Evolutionary conservation across 2,797 vertebrate species (phyloP).

Genomic region (Cyprinella venusta): DNA sequence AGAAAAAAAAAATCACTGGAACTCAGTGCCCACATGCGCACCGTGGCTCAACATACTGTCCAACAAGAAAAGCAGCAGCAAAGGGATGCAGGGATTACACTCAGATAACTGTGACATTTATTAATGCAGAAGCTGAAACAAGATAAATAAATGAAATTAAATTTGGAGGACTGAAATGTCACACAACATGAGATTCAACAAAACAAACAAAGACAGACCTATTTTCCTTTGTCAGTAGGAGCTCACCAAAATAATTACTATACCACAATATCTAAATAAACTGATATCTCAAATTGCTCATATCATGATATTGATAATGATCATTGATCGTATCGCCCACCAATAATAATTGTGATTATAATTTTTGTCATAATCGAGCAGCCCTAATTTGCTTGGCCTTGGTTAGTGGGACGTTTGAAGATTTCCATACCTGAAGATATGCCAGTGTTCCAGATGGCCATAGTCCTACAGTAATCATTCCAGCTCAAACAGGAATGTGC

Average conservation of each 20-base stretch:
- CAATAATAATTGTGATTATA: too few relatives aligned
- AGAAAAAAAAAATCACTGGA: not conserved
- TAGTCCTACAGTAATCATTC: constrained; percentile 2
- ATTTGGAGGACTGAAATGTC: constrained; percentile 23
- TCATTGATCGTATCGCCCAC: too few relatives aligned
- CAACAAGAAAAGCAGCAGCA: constrained; percentile 35
- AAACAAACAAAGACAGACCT: not conserved
- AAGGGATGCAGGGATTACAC: constrained; percentile 52
- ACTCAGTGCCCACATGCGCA: not conserved
- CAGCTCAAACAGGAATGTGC: constrained; percentile 32
- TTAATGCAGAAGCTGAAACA: constrained; percentile 58
- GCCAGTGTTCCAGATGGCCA: constrained; percentile 7
- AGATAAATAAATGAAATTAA: constrained; percentile 57
- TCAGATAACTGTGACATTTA: constrained; percentile 56
- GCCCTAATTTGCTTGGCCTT: not conserved
- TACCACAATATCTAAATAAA: too few relatives aligned
- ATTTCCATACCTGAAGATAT: constrained; percentile 8
- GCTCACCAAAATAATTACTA: too few relatives aligned
- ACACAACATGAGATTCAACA: not conserved
- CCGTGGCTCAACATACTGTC: not conserved
- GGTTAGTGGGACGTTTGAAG: not conserved
- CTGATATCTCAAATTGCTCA: too few relatives aligned
- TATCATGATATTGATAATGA: too few relatives aligned
- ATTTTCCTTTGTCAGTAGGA: too few relatives aligned
- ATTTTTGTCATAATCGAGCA: not conserved